These are phyloP conservation scores for Hoplostethus atlanticus DNA, from an alignment of 2,797 vertebrate genomes.

Conservation along the genomic window DNA sequence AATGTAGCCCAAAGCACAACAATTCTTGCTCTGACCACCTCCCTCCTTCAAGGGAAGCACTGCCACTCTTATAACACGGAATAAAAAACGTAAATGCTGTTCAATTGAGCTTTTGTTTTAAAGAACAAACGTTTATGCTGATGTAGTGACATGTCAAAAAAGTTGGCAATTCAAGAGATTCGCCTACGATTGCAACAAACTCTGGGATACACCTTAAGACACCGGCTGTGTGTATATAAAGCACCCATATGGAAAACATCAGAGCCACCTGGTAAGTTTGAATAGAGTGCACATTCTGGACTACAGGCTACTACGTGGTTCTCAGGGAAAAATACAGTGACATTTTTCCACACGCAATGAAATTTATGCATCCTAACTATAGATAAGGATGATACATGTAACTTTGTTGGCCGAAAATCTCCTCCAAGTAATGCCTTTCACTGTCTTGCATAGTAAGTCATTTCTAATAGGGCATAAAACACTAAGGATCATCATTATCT, in stretches of 20 bases:
- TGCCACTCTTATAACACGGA: constrained; percentile 18
- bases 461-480: constrained; percentile 43
- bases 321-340: constrained; percentile 1
- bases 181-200: neutral
- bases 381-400: constrained; percentile 44
- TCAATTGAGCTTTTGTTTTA: neutral
- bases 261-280: constrained; percentile 10
- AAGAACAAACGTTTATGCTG: constrained; percentile 5
- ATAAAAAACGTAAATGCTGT: neutral
- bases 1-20: constrained; percentile 18
- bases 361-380: constrained; percentile 20
- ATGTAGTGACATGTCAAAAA: constrained; percentile 21
- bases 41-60: constrained; percentile 6
- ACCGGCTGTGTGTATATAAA: neutral
- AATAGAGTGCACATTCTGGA: neutral
- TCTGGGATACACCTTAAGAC: neutral
- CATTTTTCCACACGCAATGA: constrained; percentile 8
- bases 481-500: constrained; percentile 37
- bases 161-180: constrained; percentile 11
- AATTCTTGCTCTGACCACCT: constrained; percentile 18
- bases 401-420: constrained; percentile 1
- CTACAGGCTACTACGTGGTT: neutral
- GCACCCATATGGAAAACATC: constrained; percentile 5
- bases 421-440: neutral
- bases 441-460: constrained; percentile 3